Evolutionary conservation across 2,888 invertebrate genomes (phyloP).

Genomic region (Pseudeuparius sepicola): DNA sequence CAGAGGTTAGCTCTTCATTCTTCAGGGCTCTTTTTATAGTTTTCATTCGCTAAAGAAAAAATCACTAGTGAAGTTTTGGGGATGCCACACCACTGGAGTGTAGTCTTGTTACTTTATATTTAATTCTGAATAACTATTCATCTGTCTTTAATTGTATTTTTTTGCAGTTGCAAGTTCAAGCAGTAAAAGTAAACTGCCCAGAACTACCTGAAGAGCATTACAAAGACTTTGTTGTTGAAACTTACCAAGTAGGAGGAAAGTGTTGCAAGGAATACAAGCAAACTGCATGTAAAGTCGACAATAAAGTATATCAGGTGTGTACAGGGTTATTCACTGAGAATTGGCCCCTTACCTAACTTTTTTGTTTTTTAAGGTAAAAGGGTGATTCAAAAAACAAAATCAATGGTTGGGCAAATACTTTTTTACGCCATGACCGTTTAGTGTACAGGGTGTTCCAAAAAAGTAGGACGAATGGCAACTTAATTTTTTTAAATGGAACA

Average conservation of each 20-base stretch:
- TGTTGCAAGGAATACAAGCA: conserved; percentile 49
- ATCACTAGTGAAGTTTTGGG: no score
- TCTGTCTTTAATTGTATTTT: conserved; percentile 6
- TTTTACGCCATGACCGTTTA: no score
- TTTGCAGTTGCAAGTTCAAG: conserved; percentile 47
- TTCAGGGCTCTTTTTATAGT: no score
- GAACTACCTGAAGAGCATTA: conserved; percentile 38
- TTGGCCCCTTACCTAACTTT: conserved; percentile 2
- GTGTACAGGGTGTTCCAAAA: no score
- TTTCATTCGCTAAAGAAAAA: no score
- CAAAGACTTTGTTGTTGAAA: conserved; percentile 44
- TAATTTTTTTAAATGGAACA: no score
- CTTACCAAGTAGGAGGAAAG: conserved; percentile 39
- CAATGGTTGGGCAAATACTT: no score
- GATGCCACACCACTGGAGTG: no score
- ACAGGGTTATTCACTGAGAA: neutral
- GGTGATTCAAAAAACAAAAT: no score
- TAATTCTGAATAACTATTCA: conserved; percentile 1
- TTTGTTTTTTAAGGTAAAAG: no score
- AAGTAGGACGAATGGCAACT: no score
- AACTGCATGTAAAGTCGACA: conserved; percentile 45
- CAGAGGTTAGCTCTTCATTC: neutral
- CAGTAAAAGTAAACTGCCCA: conserved; percentile 44
- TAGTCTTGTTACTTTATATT: no score
- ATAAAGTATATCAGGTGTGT: conserved; percentile 38